A percentile compares a stretch with the other conserved stretches of the same genome.
phyloP scores from a whole-genome alignment of 2,888 invertebrate species.

The Lithophane leautieri region DNA sequence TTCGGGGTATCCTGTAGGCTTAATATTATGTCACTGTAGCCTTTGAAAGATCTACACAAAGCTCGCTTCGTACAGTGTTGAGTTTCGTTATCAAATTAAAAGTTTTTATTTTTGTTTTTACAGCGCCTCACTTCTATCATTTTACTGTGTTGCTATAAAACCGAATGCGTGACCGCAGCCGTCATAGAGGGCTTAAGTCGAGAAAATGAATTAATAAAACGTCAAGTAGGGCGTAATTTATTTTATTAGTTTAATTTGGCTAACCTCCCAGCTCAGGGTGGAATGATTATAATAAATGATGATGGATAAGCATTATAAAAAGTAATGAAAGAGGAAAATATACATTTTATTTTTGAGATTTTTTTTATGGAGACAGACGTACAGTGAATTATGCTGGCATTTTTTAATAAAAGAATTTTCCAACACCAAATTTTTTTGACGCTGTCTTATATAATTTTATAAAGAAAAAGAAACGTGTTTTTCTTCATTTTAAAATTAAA shows the following conservation, averaged over 20 bases:
- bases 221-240: constrained; percentile 30
- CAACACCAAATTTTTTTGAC: not conserved
- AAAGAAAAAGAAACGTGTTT: not conserved
- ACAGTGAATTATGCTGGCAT: not conserved
- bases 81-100: constrained; percentile 57
- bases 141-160: constrained; percentile 35
- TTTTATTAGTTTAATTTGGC: constrained; percentile 38
- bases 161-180: constrained; percentile 44
- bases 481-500: not conserved
- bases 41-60: constrained; percentile 22
- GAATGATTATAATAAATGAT: not conserved
- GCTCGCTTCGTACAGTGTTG: constrained; percentile 9
- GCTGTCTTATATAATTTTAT: too few relatives aligned
- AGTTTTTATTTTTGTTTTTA: constrained; percentile 59
- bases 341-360: not conserved
- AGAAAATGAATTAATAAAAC: constrained; percentile 43
- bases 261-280: not conserved
- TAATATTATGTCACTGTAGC: not conserved
- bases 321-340: not conserved
- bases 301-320: not conserved
- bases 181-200: constrained; percentile 33
- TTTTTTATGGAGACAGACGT: too few relatives aligned
- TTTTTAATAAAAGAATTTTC: not conserved
- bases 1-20: not conserved
- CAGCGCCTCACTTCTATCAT: constrained; percentile 19